Evolutionary conservation across 2,797 vertebrate species (phyloP).

Genomic region (Craterocephalus amniculus): DNA sequence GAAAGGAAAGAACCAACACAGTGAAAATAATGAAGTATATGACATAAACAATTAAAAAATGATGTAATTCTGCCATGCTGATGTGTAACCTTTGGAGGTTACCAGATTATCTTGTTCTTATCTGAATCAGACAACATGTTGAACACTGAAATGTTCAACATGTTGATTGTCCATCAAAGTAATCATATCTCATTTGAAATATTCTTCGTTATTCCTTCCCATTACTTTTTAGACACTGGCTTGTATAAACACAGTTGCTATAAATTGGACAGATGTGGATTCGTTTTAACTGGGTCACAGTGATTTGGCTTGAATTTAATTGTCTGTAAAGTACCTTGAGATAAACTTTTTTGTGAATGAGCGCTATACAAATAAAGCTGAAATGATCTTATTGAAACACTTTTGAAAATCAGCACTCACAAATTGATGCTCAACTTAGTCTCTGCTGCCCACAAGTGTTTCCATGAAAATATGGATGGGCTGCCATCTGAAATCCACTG

Average conservation of each 20-base stretch:
- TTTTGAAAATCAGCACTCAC: background rate
- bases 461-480: slow-evolving; percentile 6
- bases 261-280: no score
- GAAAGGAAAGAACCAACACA: background rate
- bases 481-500: background rate
- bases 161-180: background rate
- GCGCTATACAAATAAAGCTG: background rate
- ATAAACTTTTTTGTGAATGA: no score
- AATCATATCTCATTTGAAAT: background rate
- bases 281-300: background rate
- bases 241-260: no score
- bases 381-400: background rate
- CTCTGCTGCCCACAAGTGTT: background rate
- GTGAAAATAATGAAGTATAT: background rate
- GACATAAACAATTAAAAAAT: background rate
- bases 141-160: background rate
- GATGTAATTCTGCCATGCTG: background rate
- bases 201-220: background rate
- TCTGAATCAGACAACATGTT: background rate
- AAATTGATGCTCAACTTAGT: background rate
- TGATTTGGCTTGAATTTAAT: background rate
- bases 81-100: background rate
- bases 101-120: background rate
- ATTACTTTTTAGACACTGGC: no score
- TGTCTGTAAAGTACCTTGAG: background rate